Evolutionary conservation across 2,113 vertebrate genomes (phyloP).

Genomic region (Loxodonta africana): DNA sequence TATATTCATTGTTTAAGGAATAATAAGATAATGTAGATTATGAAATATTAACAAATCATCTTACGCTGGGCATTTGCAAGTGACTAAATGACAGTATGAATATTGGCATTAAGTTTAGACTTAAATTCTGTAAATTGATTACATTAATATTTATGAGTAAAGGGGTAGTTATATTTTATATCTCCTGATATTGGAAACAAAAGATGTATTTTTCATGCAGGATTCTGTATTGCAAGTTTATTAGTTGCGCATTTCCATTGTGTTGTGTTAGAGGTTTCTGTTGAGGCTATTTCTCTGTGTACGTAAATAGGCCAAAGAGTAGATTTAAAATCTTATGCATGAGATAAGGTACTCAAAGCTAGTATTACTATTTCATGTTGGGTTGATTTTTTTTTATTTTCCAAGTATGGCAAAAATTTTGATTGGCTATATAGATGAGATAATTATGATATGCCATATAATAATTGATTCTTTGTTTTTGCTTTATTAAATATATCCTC

Average conservation of each 20-base stretch:
- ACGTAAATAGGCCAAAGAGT: constrained; percentile 1
- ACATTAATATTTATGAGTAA: constrained; percentile 55
- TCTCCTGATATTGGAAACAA: constrained; percentile 32
- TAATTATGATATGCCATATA: background rate
- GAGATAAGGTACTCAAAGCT: constrained; percentile 45
- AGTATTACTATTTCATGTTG: background rate
- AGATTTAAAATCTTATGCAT: constrained; percentile 55
- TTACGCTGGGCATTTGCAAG: constrained; percentile 57
- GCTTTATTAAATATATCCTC: background rate
- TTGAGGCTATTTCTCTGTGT: constrained; percentile 27
- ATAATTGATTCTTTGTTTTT: constrained; percentile 2
- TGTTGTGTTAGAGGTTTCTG: constrained; percentile 12
- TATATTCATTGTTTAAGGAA: constrained; percentile 68
- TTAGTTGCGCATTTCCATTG: constrained; percentile 29
- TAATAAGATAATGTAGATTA: constrained; percentile 40
- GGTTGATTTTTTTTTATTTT: background rate
- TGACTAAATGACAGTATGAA: background rate
- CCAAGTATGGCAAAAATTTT: constrained; percentile 35
- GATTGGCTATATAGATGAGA: background rate
- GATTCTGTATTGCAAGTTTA: constrained; percentile 31
- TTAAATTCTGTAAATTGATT: constrained; percentile 55
- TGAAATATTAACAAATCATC: constrained; percentile 61
- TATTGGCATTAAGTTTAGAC: constrained; percentile 41
- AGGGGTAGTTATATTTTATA: constrained; percentile 9
- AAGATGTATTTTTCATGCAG: constrained; percentile 36